phyloP scores from a whole-genome alignment of 2,797 vertebrate genomes.

The Prionace glauca region DNA sequence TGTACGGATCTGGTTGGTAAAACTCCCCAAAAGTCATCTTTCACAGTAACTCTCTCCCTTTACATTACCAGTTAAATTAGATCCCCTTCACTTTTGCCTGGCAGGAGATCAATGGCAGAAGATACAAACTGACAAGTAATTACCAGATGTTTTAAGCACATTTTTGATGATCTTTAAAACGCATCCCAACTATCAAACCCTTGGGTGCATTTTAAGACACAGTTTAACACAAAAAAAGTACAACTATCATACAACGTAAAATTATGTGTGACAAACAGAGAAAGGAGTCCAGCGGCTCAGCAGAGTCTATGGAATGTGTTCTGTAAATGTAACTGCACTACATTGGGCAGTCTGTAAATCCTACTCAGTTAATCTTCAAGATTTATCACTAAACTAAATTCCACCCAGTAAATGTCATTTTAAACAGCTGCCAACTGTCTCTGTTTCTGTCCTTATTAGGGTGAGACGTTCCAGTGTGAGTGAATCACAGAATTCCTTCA shows the following conservation, averaged over 20 bases:
- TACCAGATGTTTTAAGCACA: background rate
- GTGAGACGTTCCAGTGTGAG: background rate
- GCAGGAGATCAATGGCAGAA: background rate
- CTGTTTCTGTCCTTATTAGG: background rate
- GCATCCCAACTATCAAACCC: background rate
- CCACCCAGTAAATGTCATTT: constrained; percentile 23
- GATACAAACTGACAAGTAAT: background rate
- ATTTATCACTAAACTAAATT: constrained; percentile 21
- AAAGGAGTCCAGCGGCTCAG: constrained; percentile 13
- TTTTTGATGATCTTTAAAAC: background rate
- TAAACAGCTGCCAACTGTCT: constrained; percentile 5
- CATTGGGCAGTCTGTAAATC: constrained; percentile 21
- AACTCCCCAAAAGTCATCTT: background rate
- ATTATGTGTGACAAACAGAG: background rate
- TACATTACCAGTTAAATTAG: background rate
- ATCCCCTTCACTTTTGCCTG: background rate
- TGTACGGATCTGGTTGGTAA: background rate
- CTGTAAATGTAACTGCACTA: constrained; percentile 19
- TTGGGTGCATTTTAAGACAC: background rate
- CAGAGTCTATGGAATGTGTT: constrained; percentile 15
- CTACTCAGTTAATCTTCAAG: constrained; percentile 25
- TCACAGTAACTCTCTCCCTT: background rate
- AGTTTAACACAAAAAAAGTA: constrained; percentile 6
- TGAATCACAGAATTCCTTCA: background rate
- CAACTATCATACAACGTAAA: background rate